Evolutionary conservation across 2,888 invertebrate genomes (phyloP).

Genomic region (Tricholauxania praeusta): DNA sequence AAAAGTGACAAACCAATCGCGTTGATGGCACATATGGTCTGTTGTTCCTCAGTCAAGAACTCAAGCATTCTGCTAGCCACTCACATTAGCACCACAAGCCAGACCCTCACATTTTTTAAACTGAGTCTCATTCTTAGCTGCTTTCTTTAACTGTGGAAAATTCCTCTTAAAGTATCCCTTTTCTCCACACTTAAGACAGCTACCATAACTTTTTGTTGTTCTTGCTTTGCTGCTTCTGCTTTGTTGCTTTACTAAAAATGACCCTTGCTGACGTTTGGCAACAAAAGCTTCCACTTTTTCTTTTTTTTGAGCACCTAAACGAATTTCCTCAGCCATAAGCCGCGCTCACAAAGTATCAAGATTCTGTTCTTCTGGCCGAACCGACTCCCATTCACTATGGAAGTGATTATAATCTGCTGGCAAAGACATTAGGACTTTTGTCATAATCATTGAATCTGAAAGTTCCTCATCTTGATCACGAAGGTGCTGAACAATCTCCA

Average conservation of each 20-base stretch:
- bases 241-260: constrained; percentile 7
- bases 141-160: constrained; percentile 39
- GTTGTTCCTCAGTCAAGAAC: no score
- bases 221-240: constrained; percentile 4
- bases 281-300: constrained; percentile 21
- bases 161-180: constrained; percentile 47
- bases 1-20: no score
- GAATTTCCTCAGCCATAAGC: constrained; percentile 38
- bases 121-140: constrained; percentile 11
- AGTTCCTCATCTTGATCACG: constrained; percentile 39
- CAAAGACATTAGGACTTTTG: constrained; percentile 37
- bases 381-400: constrained; percentile 33
- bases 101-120: constrained; percentile 14
- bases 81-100: no score
- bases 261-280: constrained; percentile 19
- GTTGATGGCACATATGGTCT: no score
- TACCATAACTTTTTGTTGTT: constrained; percentile 15
- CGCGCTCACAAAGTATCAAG: constrained; percentile 33
- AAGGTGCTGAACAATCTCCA: constrained; percentile 41
- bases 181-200: constrained; percentile 46
- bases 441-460: constrained; percentile 47
- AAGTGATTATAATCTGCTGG: constrained; percentile 34
- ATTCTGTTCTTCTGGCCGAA: constrained; percentile 4
- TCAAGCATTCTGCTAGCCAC: no score
- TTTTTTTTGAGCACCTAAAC: constrained; percentile 24